A percentile compares a stretch with the other conserved stretches of the same genome.
Evolutionary conservation across 2,888 invertebrate genomes (phyloP).

Genomic region (Cephonodes hylas): DNA sequence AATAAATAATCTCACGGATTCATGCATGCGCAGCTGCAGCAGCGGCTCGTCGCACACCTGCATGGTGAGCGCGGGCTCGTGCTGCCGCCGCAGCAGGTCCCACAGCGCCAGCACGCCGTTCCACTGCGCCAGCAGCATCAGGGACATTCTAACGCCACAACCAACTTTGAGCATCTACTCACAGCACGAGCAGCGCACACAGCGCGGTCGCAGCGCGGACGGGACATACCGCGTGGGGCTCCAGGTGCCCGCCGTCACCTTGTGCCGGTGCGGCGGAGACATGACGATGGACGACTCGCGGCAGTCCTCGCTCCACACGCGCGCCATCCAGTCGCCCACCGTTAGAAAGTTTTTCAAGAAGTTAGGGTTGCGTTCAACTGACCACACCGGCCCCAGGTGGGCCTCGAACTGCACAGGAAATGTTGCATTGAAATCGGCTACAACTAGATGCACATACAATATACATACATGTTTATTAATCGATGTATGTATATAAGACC

Average conservation of each 20-base stretch:
- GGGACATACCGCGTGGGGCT: conserved; percentile 85
- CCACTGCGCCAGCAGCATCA: conserved; percentile 89
- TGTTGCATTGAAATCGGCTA: no score
- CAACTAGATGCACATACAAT: no score
- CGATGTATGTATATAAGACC: no score
- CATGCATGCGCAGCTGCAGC: conserved; percentile 68
- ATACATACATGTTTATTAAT: no score
- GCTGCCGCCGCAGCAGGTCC: conserved; percentile 93
- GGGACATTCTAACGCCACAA: conserved; percentile 82
- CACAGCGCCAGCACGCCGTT: conserved; percentile 92
- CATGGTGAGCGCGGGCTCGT: conserved; percentile 85
- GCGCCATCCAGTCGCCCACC: conserved; percentile 95
- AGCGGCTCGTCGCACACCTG: conserved; percentile 72
- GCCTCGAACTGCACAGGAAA: conserved; percentile 72
- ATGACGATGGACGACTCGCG: conserved; percentile 94
- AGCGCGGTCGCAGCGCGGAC: conserved; percentile 78
- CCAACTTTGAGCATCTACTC: no score
- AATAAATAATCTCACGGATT: conserved; percentile 36
- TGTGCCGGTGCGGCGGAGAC: conserved; percentile 85
- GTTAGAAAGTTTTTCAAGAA: conserved; percentile 96
- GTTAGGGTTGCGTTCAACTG: conserved; percentile 93
- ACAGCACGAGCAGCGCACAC: conserved; percentile 48
- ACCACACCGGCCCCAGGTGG: conserved; percentile 91
- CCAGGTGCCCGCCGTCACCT: conserved; percentile 90
- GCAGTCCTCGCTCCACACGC: conserved; percentile 97